Evolutionary conservation across 2,113 vertebrate genomes (phyloP).

Genomic region (Engystomops pustulosus): DNA sequence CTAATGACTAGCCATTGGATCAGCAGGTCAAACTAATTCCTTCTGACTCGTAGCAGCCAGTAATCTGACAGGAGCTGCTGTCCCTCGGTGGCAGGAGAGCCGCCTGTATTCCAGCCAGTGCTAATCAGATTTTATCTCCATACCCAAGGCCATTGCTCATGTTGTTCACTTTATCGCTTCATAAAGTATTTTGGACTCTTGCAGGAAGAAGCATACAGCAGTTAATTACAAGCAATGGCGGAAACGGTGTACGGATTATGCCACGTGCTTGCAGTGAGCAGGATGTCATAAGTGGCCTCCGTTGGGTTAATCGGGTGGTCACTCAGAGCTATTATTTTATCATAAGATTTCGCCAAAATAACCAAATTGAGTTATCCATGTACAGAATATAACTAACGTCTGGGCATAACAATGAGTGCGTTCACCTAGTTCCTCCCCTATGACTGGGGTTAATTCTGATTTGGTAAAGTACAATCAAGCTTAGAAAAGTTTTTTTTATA

Average conservation of each 20-base stretch:
- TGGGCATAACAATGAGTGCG: too few relatives aligned
- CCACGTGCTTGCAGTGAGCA: background rate
- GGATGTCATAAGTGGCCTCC: background rate
- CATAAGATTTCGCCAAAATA: too few relatives aligned
- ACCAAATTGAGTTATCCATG: too few relatives aligned
- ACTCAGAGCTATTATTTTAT: too few relatives aligned
- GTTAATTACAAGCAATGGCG: constrained; percentile 24
- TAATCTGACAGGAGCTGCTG: constrained; percentile 48
- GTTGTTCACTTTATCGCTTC: constrained; percentile 37
- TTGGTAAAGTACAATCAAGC: too few relatives aligned
- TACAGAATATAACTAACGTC: too few relatives aligned
- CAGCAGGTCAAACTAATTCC: constrained; percentile 54
- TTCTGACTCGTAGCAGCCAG: constrained; percentile 47
- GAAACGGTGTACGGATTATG: background rate
- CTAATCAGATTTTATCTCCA: constrained; percentile 46
- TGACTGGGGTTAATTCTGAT: too few relatives aligned
- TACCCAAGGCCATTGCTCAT: constrained; percentile 34
- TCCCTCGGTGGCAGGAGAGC: constrained; percentile 37
- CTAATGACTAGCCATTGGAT: constrained; percentile 55
- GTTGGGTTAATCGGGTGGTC: background rate
- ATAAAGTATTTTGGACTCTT: constrained; percentile 41
- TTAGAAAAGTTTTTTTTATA: too few relatives aligned
- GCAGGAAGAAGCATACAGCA: background rate
- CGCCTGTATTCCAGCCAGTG: constrained; percentile 43
- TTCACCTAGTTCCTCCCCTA: too few relatives aligned